Evolutionary conservation across 2,113 vertebrate species (phyloP).

Genomic region (Perca schrenkii): DNA sequence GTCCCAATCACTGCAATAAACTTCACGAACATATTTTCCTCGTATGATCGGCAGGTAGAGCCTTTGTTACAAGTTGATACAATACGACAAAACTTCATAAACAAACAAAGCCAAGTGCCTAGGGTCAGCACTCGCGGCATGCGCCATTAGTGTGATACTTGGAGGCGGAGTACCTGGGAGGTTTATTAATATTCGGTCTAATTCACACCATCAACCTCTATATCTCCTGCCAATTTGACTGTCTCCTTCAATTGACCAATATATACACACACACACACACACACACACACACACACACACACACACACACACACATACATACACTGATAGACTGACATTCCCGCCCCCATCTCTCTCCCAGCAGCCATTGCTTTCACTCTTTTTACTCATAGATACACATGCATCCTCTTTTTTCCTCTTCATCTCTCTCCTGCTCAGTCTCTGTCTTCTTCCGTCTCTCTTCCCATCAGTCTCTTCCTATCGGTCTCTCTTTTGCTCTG

Average conservation of each 20-base stretch:
- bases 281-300: no score
- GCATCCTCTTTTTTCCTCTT: slow-evolving; percentile 1
- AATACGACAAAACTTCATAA: no score
- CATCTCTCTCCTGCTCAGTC: not conserved
- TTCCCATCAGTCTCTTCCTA: slow-evolving; percentile 28
- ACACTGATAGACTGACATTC: not conserved
- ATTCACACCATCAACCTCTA: slow-evolving; percentile 60
- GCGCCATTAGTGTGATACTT: not conserved
- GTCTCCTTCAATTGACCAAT: slow-evolving; percentile 63
- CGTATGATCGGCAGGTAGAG: no score
- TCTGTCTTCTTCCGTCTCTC: slow-evolving; percentile 10
- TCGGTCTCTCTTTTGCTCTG: slow-evolving; percentile 24
- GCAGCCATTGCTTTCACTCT: not conserved
- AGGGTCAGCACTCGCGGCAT: no score
- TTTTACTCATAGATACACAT: slow-evolving; percentile 15
- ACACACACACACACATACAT: not conserved
- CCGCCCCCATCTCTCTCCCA: not conserved
- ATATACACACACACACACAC: slow-evolving; percentile 1
- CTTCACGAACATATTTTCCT: no score
- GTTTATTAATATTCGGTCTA: slow-evolving; percentile 70
- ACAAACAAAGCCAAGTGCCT: no score
- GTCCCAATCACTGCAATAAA: no score
- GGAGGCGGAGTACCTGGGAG: slow-evolving; percentile 28
- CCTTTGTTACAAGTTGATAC: no score
- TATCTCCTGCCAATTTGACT: slow-evolving; percentile 58